These are phyloP conservation scores for Enteromius unitaeniatus DNA, from an alignment of 2,797 vertebrate species.

Conservation along the genomic window DNA sequence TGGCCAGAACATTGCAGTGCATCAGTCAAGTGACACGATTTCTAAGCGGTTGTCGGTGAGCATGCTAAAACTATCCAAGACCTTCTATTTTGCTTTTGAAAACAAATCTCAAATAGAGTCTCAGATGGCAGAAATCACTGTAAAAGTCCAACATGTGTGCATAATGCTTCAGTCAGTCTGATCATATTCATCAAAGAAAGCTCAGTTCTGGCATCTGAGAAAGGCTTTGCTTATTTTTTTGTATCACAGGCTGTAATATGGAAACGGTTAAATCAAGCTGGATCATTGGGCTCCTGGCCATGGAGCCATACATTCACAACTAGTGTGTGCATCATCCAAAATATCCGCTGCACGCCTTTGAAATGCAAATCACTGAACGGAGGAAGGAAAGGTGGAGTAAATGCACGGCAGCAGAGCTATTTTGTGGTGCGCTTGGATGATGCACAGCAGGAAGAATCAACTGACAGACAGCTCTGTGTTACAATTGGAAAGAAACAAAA, in stretches of 20 bases:
- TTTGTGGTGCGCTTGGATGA: not conserved
- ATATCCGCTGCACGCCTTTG: slow-evolving; percentile 20
- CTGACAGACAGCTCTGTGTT: not conserved
- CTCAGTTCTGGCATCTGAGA: not conserved
- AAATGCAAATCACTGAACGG: slow-evolving; percentile 30
- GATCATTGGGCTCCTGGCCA: slow-evolving; percentile 28
- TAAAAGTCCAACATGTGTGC: not conserved
- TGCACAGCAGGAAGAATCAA: slow-evolving; percentile 2
- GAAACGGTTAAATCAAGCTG: slow-evolving; percentile 32
- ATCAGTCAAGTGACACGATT: not conserved
- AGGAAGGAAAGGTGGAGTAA: slow-evolving; percentile 20
- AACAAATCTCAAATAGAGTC: not conserved
- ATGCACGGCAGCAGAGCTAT: not conserved
- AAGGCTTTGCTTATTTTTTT: not conserved
- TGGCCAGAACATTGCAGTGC: not conserved
- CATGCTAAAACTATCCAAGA: not conserved
- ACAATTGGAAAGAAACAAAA: slow-evolving; percentile 19
- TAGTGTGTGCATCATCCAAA: slow-evolving; percentile 39
- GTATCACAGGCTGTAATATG: not conserved
- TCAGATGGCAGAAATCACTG: not conserved
- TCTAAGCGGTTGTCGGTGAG: not conserved
- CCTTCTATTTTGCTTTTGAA: not conserved
- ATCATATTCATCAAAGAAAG: not conserved
- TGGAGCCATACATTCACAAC: slow-evolving; percentile 23
- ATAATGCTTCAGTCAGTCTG: slow-evolving; percentile 9